Evolutionary conservation across 2,797 vertebrate genomes (phyloP), one percentile per base, ranked within the genome.

Genomic region (Meda fulgida): DNA sequence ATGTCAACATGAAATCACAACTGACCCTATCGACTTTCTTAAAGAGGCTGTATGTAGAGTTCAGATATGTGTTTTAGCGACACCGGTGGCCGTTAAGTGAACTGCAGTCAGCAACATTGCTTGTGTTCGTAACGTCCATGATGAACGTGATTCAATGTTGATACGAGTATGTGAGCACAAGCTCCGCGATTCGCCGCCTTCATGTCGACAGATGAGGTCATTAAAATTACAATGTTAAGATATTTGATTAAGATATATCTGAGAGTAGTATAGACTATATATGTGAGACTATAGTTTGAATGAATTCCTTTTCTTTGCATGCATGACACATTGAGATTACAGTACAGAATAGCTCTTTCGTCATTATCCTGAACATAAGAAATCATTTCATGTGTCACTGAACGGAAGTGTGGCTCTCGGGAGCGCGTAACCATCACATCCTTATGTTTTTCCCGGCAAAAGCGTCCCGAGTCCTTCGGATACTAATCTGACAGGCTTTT

Each of bases 1-100:
- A n/a, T 29, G 51, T 53, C 73, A 55, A 76, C 31, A 34, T 76
- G 31, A n/a, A 76, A 29, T 60, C 53, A 60, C n/a, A 58, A 23
- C 73, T 16, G 73, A 36, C 11, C 51, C 5, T 1, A 13, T 55
- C 53, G 55, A 36, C 21, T 23, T 23, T 76, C 73, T 58, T 60
- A 19, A 26, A 60, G 26, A 6, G 58, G n/a, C 58, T 14, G 26
- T 29, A 3, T 63, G 58, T 63, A 7, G 26, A 29, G 26, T 26
- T 60, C 55, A n/a, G 23, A n/a, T 29, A 63, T 0, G 0, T 10
- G 3, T n/a, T 16, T 29, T 7, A 29, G 60, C n/a, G 58, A 13
- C 58, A 60, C 58, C 0, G 1, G 55, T 60, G 58, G n/a, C 58
- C n/a, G 11, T 60, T 26, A 13, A 14, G n/a, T 26, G n/a, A 60